A percentile compares a stretch with the other conserved stretches of the same genome.
phyloP scores from a whole-genome alignment of 2,113 vertebrate species.

The Ptychochromis oligacanthus region DNA sequence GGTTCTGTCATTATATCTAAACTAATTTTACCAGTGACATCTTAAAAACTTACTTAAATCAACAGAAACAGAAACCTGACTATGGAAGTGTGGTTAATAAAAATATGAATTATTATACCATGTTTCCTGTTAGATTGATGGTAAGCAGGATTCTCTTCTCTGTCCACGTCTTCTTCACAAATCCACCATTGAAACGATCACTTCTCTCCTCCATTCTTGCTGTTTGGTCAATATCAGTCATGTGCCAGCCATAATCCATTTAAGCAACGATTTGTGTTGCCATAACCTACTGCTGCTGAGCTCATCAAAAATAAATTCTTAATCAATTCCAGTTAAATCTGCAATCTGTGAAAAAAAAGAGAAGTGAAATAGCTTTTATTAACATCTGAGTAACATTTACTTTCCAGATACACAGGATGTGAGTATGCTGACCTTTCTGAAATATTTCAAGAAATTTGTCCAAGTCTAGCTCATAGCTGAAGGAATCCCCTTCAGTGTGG shows the following conservation, averaged over 20 bases:
- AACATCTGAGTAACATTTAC: too few species aligned
- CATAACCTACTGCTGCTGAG: neutral
- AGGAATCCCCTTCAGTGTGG: too few species aligned
- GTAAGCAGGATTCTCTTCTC: neutral
- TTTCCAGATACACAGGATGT: too few species aligned
- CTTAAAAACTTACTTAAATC: too few species aligned
- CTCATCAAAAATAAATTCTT: neutral
- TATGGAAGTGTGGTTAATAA: neutral
- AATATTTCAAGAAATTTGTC: too few species aligned
- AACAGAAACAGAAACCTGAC: too few species aligned
- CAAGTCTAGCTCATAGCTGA: too few species aligned
- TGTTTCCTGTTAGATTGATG: too few species aligned
- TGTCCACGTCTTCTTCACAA: neutral
- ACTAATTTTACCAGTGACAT: too few species aligned
- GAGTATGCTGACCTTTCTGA: too few species aligned
- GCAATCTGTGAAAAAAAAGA: neutral
- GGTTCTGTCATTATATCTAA: too few species aligned
- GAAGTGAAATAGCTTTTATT: neutral
- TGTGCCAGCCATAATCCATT: neutral
- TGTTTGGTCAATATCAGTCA: neutral
- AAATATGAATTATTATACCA: neutral
- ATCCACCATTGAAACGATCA: neutral
- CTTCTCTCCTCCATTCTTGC: neutral
- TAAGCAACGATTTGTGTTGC: too few species aligned
- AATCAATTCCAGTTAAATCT: fast-evolving